These are phyloP conservation scores for Lipophrys pholis DNA, from an alignment of 2,113 vertebrate species.

Conservation along the genomic window DNA sequence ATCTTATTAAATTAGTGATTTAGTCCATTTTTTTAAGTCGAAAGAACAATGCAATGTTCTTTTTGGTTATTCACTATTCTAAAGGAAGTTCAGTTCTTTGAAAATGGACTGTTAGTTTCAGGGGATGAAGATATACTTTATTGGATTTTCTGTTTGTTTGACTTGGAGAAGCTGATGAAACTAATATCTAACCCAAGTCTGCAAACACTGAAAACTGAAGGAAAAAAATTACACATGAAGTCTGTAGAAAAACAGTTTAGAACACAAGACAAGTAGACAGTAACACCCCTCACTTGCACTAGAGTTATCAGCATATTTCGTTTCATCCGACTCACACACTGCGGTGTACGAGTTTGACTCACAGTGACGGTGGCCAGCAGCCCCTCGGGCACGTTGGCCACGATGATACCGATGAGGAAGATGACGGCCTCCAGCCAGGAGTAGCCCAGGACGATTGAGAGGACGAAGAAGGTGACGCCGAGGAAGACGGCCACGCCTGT, in stretches of 20 bases:
- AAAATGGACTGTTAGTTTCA: too few relatives aligned
- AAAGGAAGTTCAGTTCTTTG: too few relatives aligned
- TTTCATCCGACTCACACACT: too few relatives aligned
- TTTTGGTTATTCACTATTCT: too few relatives aligned
- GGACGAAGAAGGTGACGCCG: slow-evolving; percentile 88
- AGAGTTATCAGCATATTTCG: too few relatives aligned
- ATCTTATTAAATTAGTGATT: too few relatives aligned
- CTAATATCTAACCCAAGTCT: slow-evolving; percentile 36
- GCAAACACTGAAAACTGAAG: neutral
- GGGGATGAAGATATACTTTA: too few relatives aligned
- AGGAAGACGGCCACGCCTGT: slow-evolving; percentile 92
- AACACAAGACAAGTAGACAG: neutral
- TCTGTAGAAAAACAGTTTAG: neutral
- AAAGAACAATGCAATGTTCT: too few relatives aligned
- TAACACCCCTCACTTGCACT: slow-evolving; percentile 77
- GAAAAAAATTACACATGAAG: neutral
- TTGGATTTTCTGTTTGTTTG: too few relatives aligned
- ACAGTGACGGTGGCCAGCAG: slow-evolving; percentile 94
- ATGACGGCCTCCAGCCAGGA: slow-evolving; percentile 92
- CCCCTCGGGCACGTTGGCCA: slow-evolving; percentile 92
- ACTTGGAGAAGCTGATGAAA: too few relatives aligned
- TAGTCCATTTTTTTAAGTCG: too few relatives aligned
- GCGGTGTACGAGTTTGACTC: slow-evolving; percentile 61
- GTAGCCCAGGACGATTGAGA: slow-evolving; percentile 89
- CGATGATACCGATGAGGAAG: slow-evolving; percentile 95